Conservation (phyloP, 2,113 vertebrate genomes). For the Chaenocephalus aceratus region DNA sequence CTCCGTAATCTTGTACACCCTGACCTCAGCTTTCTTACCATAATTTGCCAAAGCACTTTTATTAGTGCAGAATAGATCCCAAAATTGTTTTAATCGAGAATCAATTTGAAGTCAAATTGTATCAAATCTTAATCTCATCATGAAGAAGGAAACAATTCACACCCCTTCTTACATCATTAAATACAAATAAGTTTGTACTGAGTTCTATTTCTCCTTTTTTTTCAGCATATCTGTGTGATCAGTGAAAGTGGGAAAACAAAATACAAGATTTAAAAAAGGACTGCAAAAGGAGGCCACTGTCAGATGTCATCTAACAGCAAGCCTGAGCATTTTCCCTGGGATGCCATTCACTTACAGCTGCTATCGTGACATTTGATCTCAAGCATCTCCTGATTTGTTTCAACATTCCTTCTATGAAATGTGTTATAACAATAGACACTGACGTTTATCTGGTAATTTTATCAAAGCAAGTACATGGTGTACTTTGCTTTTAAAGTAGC, state of each 20-base stretch:
- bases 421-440: constrained; percentile 22
- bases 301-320: constrained; percentile 40
- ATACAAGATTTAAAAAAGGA: constrained; percentile 85
- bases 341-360: constrained; percentile 54
- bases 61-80: too few relatives aligned
- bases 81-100: too few relatives aligned
- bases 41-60: too few relatives aligned
- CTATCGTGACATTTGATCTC: constrained; percentile 52
- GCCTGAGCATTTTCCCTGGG: constrained; percentile 44
- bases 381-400: constrained; percentile 30
- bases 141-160: too few relatives aligned
- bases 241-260: constrained; percentile 92
- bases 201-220: constrained; percentile 6
- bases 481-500: not conserved
- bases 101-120: too few relatives aligned
- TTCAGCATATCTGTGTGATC: constrained; percentile 94
- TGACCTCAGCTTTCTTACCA: too few relatives aligned
- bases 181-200: constrained; percentile 6
- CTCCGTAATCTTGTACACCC: too few relatives aligned
- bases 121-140: too few relatives aligned
- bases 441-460: constrained; percentile 27
- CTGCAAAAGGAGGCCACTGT: constrained; percentile 18
- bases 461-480: not conserved
- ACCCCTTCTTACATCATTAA: not conserved
- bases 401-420: constrained; percentile 45